phyloP scores from a whole-genome alignment of 2,113 vertebrate species.

The Fukomys damarensis region DNA sequence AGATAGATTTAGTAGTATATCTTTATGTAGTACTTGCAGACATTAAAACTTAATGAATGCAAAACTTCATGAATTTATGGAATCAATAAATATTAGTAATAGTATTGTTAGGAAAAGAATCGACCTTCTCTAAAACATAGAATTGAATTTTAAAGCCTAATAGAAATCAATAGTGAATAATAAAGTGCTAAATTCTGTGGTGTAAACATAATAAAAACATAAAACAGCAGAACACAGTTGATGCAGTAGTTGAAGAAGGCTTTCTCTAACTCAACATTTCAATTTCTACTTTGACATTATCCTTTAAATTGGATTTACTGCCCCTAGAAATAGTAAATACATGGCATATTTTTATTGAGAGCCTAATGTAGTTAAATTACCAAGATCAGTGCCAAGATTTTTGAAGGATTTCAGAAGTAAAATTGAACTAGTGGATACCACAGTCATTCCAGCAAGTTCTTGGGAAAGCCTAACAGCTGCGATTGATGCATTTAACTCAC shows the following conservation, averaged over 20 bases:
- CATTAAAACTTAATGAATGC: too few species aligned
- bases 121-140: neutral
- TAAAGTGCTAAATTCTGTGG: neutral
- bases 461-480: conserved; percentile 9
- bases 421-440: neutral
- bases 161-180: neutral
- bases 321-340: conserved; percentile 49
- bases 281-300: neutral
- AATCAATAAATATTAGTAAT: conserved; percentile 42
- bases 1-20: conserved; percentile 14
- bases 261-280: neutral
- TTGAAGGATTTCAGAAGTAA: conserved; percentile 38
- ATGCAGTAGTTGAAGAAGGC: neutral
- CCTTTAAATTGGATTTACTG: conserved; percentile 18
- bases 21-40: neutral
- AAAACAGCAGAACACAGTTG: neutral
- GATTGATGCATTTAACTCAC: neutral
- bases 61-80: conserved; percentile 18
- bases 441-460: conserved; percentile 18
- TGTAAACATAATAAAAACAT: neutral
- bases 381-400: neutral
- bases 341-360: conserved; percentile 26
- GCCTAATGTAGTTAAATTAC: conserved; percentile 36
- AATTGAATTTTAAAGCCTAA: conserved; percentile 8
- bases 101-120: conserved; percentile 11